Conservation (phyloP, 2,113 vertebrate species). For the Isichthys henryi region DNA sequence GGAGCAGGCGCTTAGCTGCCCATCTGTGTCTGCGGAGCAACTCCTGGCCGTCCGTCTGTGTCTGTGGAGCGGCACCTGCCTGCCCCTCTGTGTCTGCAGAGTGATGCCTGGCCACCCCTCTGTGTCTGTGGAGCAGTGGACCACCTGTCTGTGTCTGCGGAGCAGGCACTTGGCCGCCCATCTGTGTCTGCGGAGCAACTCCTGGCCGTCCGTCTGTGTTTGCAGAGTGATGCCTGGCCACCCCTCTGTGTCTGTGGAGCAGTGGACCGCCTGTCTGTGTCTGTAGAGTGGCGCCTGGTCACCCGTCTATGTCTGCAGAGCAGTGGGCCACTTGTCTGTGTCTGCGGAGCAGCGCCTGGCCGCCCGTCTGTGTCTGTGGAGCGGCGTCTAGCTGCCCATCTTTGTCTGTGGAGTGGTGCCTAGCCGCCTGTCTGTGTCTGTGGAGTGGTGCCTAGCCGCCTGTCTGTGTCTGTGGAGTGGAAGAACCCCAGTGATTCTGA, state of each 20-base stretch:
- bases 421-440: neutral
- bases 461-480: neutral
- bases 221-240: accelerated
- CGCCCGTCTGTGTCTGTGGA: neutral
- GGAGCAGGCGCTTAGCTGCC: neutral
- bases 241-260: no score
- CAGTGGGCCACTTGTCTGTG: no score
- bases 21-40: neutral
- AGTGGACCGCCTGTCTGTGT: neutral
- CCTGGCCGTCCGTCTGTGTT: neutral
- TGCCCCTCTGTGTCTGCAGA: neutral
- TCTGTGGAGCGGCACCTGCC: no score
- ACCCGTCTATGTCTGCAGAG: no score
- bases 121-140: no score
- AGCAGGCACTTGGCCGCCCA: neutral
- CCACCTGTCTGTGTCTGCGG: neutral
- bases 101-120: no score
- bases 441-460: neutral
- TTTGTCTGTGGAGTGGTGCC: neutral
- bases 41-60: no score
- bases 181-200: neutral
- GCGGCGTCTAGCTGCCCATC: no score
- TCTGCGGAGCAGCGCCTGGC: no score
- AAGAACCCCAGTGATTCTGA: conserved; percentile 20
- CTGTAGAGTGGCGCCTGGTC: neutral